Conservation (phyloP, 2,113 vertebrate genomes). For the Lasiurus cinereus region DNA sequence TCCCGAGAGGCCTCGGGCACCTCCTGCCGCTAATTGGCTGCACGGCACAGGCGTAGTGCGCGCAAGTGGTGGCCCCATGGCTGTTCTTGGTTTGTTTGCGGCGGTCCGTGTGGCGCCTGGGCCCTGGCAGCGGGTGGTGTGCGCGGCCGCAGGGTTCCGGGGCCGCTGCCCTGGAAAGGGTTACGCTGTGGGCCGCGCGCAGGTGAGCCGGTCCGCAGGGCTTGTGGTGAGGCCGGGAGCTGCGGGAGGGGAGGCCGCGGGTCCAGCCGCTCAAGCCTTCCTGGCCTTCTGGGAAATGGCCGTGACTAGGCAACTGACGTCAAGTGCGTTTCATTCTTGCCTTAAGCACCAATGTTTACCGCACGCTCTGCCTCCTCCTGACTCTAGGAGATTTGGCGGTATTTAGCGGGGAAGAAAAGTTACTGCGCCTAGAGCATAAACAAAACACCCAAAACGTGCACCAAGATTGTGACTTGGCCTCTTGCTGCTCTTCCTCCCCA, state of each 20-base stretch:
- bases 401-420: not conserved
- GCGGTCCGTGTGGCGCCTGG: not conserved
- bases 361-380: not conserved
- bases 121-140: not conserved
- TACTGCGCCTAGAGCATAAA: not conserved
- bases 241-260: not conserved
- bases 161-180: not conserved
- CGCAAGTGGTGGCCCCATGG: slow-evolving; percentile 45
- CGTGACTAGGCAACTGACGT: not conserved
- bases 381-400: not conserved
- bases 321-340: not conserved
- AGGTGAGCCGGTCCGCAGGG: not conserved
- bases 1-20: slow-evolving; percentile 50
- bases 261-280: not conserved
- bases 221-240: not conserved
- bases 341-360: not conserved
- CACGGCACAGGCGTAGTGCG: not conserved
- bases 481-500: not conserved
- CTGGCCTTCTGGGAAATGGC: not conserved
- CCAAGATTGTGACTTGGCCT: not conserved
- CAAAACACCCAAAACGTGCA: not conserved
- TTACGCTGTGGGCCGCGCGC: not conserved
- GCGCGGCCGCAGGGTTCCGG: not conserved
- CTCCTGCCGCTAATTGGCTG: slow-evolving; percentile 22
- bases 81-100: accelerated